Evolutionary conservation across 2,113 vertebrate genomes (phyloP).

Genomic region (Eptesicus fuscus): DNA sequence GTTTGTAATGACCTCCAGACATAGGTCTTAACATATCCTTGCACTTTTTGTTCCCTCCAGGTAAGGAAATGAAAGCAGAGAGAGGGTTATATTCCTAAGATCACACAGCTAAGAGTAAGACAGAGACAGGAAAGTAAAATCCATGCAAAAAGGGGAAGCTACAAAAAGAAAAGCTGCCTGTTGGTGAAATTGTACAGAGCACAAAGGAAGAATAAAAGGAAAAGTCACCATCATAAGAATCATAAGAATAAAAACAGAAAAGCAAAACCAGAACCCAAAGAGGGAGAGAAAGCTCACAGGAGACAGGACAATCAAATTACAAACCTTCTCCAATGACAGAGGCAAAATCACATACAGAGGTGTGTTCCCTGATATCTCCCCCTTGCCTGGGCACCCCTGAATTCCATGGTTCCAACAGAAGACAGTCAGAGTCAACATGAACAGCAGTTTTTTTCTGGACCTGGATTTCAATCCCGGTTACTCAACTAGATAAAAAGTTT

Average conservation of each 20-base stretch:
- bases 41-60: background rate
- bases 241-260: background rate
- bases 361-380: background rate
- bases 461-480: background rate
- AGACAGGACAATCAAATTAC: background rate
- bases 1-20: background rate
- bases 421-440: background rate
- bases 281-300: background rate
- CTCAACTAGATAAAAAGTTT: background rate
- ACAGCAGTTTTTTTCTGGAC: background rate
- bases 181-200: background rate
- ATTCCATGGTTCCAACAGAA: background rate
- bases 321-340: background rate
- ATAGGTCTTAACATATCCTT: background rate
- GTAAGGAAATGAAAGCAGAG: background rate
- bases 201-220: background rate
- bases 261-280: background rate
- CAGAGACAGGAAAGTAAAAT: background rate
- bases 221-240: background rate
- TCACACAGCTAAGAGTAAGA: background rate
- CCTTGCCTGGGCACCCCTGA: rapidly evolving
- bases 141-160: background rate
- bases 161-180: background rate
- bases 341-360: background rate
- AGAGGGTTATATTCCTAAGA: background rate